Percentiles rank a stretch among this genome's conserved stretches.
phyloP scores from a whole-genome alignment of 2,797 vertebrate genomes.

The Amphiprion clarkii region DNA sequence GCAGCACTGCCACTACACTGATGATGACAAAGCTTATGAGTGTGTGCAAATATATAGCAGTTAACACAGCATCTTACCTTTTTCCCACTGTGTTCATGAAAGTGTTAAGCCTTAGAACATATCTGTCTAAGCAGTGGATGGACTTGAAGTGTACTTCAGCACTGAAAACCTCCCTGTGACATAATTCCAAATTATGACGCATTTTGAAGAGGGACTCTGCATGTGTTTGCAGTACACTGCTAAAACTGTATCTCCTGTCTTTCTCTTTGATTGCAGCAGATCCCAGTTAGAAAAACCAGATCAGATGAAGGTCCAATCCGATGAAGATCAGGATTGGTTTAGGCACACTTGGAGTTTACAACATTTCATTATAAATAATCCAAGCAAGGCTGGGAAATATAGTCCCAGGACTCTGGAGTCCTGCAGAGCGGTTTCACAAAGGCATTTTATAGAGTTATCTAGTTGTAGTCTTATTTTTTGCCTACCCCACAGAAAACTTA shows the following conservation, averaged over 20 bases:
- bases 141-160: not conserved
- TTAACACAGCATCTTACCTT: slow-evolving; percentile 11
- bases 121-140: not conserved
- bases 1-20: slow-evolving; percentile 41
- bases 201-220: not conserved
- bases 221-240: not conserved
- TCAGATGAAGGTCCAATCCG: not conserved
- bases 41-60: slow-evolving; percentile 32
- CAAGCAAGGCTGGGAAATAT: too few species aligned
- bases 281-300: not conserved
- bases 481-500: too few species aligned
- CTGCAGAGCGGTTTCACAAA: too few species aligned
- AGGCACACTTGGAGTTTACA: too few species aligned
- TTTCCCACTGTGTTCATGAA: slow-evolving; percentile 25
- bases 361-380: too few species aligned
- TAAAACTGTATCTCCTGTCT: not conserved
- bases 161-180: not conserved
- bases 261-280: not conserved
- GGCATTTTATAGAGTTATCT: too few species aligned
- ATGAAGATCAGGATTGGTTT: not conserved
- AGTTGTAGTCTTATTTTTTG: too few species aligned
- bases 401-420: too few species aligned
- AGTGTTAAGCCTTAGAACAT: slow-evolving; percentile 6
- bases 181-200: not conserved
- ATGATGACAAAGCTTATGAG: slow-evolving; percentile 65